phyloP scores from a whole-genome alignment of 2,113 vertebrate genomes.

The Clupea harengus region DNA sequence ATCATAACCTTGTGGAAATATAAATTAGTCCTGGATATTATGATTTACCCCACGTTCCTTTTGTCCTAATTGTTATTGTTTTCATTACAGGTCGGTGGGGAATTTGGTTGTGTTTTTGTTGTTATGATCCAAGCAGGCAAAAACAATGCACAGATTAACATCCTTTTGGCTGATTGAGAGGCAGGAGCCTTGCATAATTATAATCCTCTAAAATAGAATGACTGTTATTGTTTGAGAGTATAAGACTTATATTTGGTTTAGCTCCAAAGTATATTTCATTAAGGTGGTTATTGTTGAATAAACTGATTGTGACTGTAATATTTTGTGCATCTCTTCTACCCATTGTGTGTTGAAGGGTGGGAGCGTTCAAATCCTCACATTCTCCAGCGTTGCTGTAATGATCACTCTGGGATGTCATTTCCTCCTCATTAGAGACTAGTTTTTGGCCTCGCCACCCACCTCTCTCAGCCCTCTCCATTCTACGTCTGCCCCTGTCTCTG shows the following conservation, averaged over 20 bases:
- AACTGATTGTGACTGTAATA: not conserved
- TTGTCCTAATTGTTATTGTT: not conserved
- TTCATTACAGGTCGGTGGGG: not conserved
- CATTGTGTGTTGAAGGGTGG: not conserved
- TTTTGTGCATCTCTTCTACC: not conserved
- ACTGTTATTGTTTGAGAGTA: not conserved
- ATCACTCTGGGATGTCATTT: not conserved
- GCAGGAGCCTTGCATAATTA: not conserved
- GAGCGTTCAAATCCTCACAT: not conserved
- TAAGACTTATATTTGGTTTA: not conserved
- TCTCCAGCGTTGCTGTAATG: slow-evolving; percentile 26
- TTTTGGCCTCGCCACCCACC: not conserved
- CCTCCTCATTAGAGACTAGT: slow-evolving; percentile 27
- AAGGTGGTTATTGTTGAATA: not conserved
- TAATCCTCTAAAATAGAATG: not conserved
- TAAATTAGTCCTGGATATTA: not conserved
- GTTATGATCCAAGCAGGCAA: not conserved
- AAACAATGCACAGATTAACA: slow-evolving; percentile 11
- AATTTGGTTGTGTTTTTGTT: not conserved
- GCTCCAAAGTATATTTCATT: not conserved
- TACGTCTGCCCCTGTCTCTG: slow-evolving; percentile 32
- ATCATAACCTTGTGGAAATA: not conserved
- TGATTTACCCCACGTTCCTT: not conserved
- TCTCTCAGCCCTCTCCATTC: not conserved
- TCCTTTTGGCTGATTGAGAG: not conserved